Conservation (phyloP, 2,797 vertebrate species). For the Gadopsis marmoratus region DNA sequence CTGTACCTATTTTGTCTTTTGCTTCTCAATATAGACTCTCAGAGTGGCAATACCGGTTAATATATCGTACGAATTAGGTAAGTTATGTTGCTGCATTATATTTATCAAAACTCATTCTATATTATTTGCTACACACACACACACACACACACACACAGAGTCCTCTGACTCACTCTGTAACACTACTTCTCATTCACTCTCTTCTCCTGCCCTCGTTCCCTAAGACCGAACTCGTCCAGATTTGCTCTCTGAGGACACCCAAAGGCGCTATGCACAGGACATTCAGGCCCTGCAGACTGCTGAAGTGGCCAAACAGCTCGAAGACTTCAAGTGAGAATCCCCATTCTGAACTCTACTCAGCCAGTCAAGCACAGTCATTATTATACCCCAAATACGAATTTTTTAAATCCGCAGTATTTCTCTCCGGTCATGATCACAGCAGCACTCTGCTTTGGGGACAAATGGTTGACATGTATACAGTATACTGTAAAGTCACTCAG, state of each 20-base stretch:
- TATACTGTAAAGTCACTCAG: neutral
- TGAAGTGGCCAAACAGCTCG: conserved; percentile 88
- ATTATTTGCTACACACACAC: neutral
- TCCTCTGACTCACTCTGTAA: neutral
- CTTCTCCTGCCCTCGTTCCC: neutral
- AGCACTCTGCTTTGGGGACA: neutral
- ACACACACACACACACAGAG: too few relatives aligned
- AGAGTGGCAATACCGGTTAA: conserved; percentile 78
- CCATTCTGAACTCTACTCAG: neutral
- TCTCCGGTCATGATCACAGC: neutral
- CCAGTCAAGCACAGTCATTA: neutral
- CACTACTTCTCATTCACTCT: neutral
- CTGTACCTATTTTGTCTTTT: conserved; percentile 3
- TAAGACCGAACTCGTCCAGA: conserved; percentile 90
- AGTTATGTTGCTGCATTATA: conserved; percentile 53
- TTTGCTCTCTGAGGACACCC: conserved; percentile 86
- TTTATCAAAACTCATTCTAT: neutral
- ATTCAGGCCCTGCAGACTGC: conserved; percentile 80
- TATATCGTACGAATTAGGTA: conserved; percentile 87
- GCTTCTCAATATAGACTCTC: conserved; percentile 84
- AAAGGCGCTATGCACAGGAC: conserved; percentile 81
- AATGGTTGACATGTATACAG: neutral
- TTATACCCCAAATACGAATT: neutral
- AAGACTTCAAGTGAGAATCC: conserved; percentile 88
- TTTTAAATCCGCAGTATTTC: neutral